phyloP scores from a whole-genome alignment of 2,113 vertebrate genomes.

The Alouatta palliata region DNA sequence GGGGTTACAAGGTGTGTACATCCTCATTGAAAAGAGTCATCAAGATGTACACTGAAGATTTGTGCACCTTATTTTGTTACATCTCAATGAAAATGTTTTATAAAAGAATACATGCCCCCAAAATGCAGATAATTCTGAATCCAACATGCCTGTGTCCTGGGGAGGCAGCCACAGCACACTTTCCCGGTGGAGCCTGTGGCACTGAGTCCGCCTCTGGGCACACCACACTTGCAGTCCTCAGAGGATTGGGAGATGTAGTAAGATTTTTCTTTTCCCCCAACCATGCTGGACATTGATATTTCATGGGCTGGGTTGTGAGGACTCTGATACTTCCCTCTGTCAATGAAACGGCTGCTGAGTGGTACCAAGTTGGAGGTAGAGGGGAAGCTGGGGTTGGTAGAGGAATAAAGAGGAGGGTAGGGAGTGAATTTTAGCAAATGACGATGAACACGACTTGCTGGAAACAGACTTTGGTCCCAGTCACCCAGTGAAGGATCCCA shows the following conservation, averaged over 20 bases:
- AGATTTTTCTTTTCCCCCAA: background rate
- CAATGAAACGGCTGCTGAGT: background rate
- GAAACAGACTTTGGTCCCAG: background rate
- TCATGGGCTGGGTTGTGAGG: background rate
- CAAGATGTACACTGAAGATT: background rate
- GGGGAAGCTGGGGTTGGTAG: background rate
- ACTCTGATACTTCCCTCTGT: background rate
- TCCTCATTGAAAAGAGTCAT: rapidly evolving
- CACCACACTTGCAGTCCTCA: background rate
- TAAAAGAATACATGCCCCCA: background rate
- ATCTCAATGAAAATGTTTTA: background rate
- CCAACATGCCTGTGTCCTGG: background rate
- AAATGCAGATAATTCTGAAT: background rate
- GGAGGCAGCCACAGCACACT: background rate
- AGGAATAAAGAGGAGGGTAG: background rate
- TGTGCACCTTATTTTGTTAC: background rate
- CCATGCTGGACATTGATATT: too few relatives aligned
- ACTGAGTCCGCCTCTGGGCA: background rate
- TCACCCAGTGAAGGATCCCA: background rate
- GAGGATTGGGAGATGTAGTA: background rate
- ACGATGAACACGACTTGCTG: background rate
- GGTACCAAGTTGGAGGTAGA: background rate
- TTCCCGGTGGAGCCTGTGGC: background rate
- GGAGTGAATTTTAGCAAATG: background rate
- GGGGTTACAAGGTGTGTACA: background rate